Evolutionary conservation across 1,140 invertebrate genomes (phyloP), one percentile per base, ranked within the genome.

Genomic region (Lasioglossum baleicum): DNA sequence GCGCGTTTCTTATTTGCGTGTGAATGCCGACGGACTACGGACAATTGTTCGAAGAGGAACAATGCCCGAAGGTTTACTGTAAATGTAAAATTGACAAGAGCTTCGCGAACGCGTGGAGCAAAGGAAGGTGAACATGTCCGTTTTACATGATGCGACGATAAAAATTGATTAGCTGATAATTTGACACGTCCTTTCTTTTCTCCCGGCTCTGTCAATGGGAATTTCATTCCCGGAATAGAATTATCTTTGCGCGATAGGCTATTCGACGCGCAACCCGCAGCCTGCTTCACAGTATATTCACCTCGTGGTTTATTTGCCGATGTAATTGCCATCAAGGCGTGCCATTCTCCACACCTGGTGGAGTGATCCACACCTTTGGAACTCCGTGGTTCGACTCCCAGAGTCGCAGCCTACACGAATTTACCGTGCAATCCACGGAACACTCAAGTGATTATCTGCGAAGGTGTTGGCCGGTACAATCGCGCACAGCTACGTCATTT

Each of bases 221-320:
- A 72, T 63, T 78, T 75, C 69, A 69, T 61, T 61, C 63, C 66
- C 51, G 63, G 73, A 84, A 73, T 80, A 61, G 82, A 84, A 85
- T 85, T 83, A 84, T 84, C 80, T 81, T 68, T 79, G 71, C 65
- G 75, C 86, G 76, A 56, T 64, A 82, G 81, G 74, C 84, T 86
- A 89, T 88, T 86, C 83, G 75, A 51, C 73, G 84, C 81, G 81
- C 64, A 80, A 75, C 64, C 77, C 82, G 75, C 79, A 85, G 85
- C 76, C 40, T 83, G 74, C 81, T 78, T 86, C 76, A 78, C 79
- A 84, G 84, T 81, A 58, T 82, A 75, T 85, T 88, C 85, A 86
- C 84, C 86, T 81, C 81, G 61, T 84, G 83, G 71, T 87, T 89
- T 86, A 88, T 87, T 88, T 87, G 81, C 81, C 83, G 73, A 86